Evolutionary conservation across 1,140 invertebrate species (phyloP), one percentile per base, ranked within the genome.

Genomic region (Pemphigus obesinymphae): DNA sequence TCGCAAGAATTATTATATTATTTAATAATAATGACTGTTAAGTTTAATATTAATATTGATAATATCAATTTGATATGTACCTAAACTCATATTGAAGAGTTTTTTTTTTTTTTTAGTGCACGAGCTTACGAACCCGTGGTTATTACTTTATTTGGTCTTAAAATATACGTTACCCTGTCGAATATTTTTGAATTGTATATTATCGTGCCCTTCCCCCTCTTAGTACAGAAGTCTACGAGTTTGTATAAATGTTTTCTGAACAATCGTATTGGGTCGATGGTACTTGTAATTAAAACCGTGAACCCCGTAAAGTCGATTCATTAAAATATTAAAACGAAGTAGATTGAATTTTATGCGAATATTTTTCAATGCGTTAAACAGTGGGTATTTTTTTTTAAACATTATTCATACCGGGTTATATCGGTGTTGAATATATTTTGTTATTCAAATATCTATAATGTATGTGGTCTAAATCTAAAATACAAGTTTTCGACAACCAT

Each of bases 401-500:
- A 45, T 72, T 72, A 29, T 72, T 72, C 43, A 48, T 26, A 29
- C 43, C 43, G 40, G 26, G 43, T 72, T 72, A 72, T 72, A 72
- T 72, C 43, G 40, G 43, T 20, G 68, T 10, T 20, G 5, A 20
- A 72, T 72, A 26, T 48, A 48, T 72, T 72, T 72, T 72, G 68
- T 48, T 72, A 72, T 48, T 72, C 68, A 72, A 72, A 72, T 72
- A 43, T 70, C n/a, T n/a, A n/a, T n/a, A n/a, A n/a, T n/a, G n/a
- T 23, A 70, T 43, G 26, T 17, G 11, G 34, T 15, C 66, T 70
- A 17, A 43, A 43, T 70, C 10, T 70, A 40, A 66, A 66, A n/a
- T 26, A 70, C 11, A 17, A 26, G 66, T 70, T 70, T 70, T 26
- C 13, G 34, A 43, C 20, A 10, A 43, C 66, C 20, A 26, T 26